Conservation (phyloP, 2,888 invertebrate genomes). For the Ormyrus pomaceus region DNA sequence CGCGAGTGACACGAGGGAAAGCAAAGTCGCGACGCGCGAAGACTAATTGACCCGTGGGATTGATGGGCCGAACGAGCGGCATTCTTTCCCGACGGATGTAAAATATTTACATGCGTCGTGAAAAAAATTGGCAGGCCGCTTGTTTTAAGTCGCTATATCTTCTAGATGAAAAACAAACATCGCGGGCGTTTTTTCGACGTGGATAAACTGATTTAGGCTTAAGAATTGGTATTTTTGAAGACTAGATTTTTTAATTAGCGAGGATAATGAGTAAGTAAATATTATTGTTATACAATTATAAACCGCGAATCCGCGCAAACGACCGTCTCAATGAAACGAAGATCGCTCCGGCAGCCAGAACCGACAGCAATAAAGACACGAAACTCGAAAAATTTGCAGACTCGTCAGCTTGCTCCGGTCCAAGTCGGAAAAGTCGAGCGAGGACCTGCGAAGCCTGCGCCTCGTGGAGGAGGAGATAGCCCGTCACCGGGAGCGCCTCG, state of each 20-base stretch:
- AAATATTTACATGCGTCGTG: neutral
- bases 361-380: neutral
- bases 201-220: no score
- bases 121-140: no score
- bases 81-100: neutral
- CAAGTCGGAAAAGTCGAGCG: constrained; percentile 85
- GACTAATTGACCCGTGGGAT: constrained; percentile 18
- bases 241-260: neutral
- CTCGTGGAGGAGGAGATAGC: constrained; percentile 84
- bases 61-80: neutral
- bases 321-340: no score
- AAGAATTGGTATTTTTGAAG: constrained; percentile 1
- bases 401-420: constrained; percentile 87
- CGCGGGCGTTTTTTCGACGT: no score
- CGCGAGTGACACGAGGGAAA: neutral
- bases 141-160: no score
- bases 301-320: no score
- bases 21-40: neutral
- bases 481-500: constrained; percentile 82
- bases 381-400: constrained; percentile 76
- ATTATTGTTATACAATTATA: neutral
- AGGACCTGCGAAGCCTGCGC: constrained; percentile 87
- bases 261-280: neutral
- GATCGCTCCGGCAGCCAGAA: no score
- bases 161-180: no score